phyloP scores from a whole-genome alignment of 2,888 invertebrate genomes.

The Thymelicus acteon region DNA sequence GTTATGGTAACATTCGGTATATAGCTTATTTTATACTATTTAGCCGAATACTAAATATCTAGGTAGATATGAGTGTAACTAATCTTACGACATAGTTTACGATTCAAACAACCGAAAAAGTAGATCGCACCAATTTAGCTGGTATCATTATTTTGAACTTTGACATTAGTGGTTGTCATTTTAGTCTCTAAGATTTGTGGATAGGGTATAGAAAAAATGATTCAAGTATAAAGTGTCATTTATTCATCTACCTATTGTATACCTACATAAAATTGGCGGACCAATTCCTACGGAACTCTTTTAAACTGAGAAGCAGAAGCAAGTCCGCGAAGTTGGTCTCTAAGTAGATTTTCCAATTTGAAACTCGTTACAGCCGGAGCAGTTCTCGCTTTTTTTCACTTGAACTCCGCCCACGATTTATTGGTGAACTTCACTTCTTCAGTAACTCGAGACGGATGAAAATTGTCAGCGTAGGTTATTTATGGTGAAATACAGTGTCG shows the following conservation, averaged over 20 bases:
- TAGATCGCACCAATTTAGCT: no score
- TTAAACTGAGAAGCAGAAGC: slow-evolving; percentile 26
- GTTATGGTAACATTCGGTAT: no score
- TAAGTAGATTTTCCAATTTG: slow-evolving; percentile 77
- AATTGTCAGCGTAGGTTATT: slow-evolving; percentile 66
- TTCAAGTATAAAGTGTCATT: no score
- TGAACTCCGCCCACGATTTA: slow-evolving; percentile 66
- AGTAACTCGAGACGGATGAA: slow-evolving; percentile 56
- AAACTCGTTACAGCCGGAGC: slow-evolving; percentile 64
- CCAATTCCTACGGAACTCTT: slow-evolving; percentile 4
- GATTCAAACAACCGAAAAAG: no score
- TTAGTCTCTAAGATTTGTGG: no score
- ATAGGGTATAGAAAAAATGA: no score
- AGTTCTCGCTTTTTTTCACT: slow-evolving; percentile 65
- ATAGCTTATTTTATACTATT: no score
- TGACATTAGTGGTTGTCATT: no score
- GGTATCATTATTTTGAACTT: no score
- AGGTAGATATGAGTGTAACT: no score
- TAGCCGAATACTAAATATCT: no score
- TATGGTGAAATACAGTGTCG: slow-evolving; percentile 42
- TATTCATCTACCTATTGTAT: background rate
- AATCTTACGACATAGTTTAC: no score
- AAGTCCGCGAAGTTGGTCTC: slow-evolving; percentile 53
- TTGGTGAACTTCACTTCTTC: slow-evolving; percentile 60
- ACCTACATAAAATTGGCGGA: background rate